Evolutionary conservation across 30 jellyfish, hydroid and myxozoan species (phyloP), one percentile per base, ranked within the genome.

Genomic region (Rhopilema esculentum): DNA sequence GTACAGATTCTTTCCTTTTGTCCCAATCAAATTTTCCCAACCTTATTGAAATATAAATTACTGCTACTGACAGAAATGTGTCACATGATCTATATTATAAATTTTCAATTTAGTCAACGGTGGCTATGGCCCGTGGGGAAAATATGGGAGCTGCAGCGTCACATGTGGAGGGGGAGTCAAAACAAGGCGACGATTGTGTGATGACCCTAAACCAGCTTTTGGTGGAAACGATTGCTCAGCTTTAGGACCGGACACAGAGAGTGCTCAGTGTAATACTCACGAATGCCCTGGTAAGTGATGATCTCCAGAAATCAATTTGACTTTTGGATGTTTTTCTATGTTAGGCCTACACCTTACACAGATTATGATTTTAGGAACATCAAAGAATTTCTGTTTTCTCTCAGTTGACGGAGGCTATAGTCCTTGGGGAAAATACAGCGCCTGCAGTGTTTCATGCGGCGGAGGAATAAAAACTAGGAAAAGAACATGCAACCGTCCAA

Each of bases 221-320:
- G 57, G 87, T 49, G 87, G 87, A 23, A 52, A 77, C 1, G 33
- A 77, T 19, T 77, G 87, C 27, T 28, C 63, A 8, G 27, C 24
- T 26, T 16, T 53, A 18, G 87, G 87, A 17, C 48, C 50, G 0
- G 77, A 22, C 19, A 61, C 75, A 16, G 87, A 77, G n/a, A n/a
- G 22, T 19, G 27, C 67, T 1, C 27, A 32, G 0, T 77, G 87
- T 25, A 77, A 50, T 62, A 77, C 87, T n/a, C 75, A 77, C 49
- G 75, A 57, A 21, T 86, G 94, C 32, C 94, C 89, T 12, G 88
- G 94, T 86, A 63, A 19, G n/a, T 19, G 27, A 1, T n/a, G 8
- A 2, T 17, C 17, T 63, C 72, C 8, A 1, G 8, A 7, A 7
- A 63, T 17, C 72, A 19, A 63, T n/a, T 63, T 63, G 57, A 40